Evolutionary conservation across 2,113 vertebrate species (phyloP), one percentile per base, ranked within the genome.

Genomic region (Megaceryle torquata): DNA sequence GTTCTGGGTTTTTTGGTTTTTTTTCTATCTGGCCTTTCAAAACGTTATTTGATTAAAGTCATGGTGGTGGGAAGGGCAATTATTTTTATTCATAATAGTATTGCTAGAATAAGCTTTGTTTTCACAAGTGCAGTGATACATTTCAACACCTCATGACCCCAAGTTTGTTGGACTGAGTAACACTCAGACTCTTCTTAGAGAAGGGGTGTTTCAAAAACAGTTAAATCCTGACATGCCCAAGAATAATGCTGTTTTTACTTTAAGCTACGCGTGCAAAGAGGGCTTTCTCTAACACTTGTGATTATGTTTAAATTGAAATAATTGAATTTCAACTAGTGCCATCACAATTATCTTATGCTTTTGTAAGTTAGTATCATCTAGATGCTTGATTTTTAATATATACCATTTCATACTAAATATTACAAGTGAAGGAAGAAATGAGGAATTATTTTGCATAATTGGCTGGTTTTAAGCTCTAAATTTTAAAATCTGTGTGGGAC

Each of bases 1-100:
- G 35, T 51, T 51, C 7, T 2, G n/a, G n/a, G n/a, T n/a, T 24
- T 69, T 1, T 0, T 33, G 13, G 0, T 33, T 15, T 91, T 41
- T 75, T 25, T 53, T 51, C 37, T 78, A 3, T 75, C 13, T 88
- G 16, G 35, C 46, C 26, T 78, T 88, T 67, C 48, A 63, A 65
- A 80, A 48, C 15, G 9, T 74, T 63, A 35, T 57, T 79, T 81
- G 56, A 26, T 88, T 75, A 20, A 74, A 79, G 39, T 65, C 2
- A 3, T 17, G 25, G 5, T 84, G 37, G 13, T 31, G 68, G 71
- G 50, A 21, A 88, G 24, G 50, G 25, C 37, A 65, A 14, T 64
- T 78, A 67, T 11, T 56, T 85, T 94, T 43, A 35, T 61, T 25
- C 2, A 2, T 41, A 80, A n/a, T 24, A 41, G 14, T 60, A 15